Evolutionary conservation across 2,888 invertebrate genomes (phyloP).

Genomic region (Scrobipalpa costella): DNA sequence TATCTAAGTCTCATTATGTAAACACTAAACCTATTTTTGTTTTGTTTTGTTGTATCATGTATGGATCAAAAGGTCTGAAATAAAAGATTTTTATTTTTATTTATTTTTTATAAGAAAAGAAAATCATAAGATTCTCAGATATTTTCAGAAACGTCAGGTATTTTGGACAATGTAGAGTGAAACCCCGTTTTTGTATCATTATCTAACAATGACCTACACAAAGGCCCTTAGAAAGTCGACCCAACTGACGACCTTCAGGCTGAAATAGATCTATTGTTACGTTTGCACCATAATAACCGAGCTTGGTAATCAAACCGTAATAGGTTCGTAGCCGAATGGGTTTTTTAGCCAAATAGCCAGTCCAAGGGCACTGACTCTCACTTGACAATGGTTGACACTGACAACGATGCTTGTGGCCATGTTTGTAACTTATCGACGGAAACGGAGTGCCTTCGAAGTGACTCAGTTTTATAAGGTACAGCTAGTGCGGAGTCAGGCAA

Average conservation of each 20-base stretch:
- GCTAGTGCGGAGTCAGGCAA: no score
- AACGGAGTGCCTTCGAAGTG: no score
- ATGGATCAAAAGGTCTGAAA: no score
- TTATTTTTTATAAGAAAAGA: no score
- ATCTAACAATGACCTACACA: conserved; percentile 7
- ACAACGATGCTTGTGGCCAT: conserved; percentile 36
- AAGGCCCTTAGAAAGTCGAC: conserved; percentile 7
- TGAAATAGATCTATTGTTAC: neutral
- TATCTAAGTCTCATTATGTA: no score
- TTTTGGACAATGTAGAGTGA: no score
- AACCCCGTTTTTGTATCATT: neutral
- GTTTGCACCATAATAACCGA: neutral
- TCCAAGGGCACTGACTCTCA: conserved; percentile 51
- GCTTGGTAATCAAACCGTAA: conserved; percentile 8
- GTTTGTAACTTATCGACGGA: conserved; percentile 45
- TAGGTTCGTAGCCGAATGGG: conserved; percentile 10
- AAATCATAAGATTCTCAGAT: no score
- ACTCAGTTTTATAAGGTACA: no score
- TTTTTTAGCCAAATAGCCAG: conserved; percentile 35
- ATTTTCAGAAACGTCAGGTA: no score
- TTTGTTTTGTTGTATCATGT: no score
- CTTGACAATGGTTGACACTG: conserved; percentile 59
- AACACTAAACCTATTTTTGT: no score
- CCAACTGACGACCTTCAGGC: neutral
- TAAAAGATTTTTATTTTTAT: no score